These are phyloP conservation scores for Cyprinodon diabolis DNA, from an alignment of 2,797 vertebrate genomes.

Conservation along the genomic window DNA sequence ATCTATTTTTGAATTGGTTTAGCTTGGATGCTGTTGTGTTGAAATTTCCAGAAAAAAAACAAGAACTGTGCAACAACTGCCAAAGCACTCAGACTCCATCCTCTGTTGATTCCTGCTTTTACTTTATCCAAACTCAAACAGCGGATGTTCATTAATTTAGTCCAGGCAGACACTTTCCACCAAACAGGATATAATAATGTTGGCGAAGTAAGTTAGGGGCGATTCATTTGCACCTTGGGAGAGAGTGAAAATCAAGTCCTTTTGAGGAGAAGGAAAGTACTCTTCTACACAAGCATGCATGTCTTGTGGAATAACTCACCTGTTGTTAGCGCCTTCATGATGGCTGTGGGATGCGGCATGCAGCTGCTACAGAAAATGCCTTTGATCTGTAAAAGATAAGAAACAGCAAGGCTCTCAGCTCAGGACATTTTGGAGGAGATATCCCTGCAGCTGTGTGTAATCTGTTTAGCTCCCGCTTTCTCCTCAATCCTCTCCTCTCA, in stretches of 20 bases:
- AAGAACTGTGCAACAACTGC: no score
- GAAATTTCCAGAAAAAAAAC: no score
- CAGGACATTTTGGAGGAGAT: neutral
- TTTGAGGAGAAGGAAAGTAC: neutral
- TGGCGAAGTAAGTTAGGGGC: neutral
- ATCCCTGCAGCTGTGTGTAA: neutral
- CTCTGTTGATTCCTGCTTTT: no score
- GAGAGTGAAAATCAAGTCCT: slow-evolving; percentile 13
- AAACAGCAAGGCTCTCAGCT: slow-evolving; percentile 22
- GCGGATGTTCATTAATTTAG: neutral
- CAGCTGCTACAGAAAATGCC: slow-evolving; percentile 24
- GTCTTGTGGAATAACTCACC: slow-evolving; percentile 41
- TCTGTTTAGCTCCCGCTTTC: neutral
- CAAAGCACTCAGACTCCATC: no score
- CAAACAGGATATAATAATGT: slow-evolving; percentile 4
- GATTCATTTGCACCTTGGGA: slow-evolving; percentile 12
- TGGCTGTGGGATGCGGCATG: slow-evolving; percentile 3
- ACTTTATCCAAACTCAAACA: no score
- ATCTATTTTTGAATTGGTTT: no score
- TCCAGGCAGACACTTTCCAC: neutral
- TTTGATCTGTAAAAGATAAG: slow-evolving; percentile 40
- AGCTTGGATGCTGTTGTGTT: no score
- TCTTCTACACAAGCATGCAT: neutral
- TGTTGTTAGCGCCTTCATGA: slow-evolving; percentile 48
- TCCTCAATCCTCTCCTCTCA: neutral